A percentile compares a stretch with the other conserved stretches of the same genome.
Evolutionary conservation across 2,113 vertebrate genomes (phyloP).

Genomic region (Isurus oxyrinchus): DNA sequence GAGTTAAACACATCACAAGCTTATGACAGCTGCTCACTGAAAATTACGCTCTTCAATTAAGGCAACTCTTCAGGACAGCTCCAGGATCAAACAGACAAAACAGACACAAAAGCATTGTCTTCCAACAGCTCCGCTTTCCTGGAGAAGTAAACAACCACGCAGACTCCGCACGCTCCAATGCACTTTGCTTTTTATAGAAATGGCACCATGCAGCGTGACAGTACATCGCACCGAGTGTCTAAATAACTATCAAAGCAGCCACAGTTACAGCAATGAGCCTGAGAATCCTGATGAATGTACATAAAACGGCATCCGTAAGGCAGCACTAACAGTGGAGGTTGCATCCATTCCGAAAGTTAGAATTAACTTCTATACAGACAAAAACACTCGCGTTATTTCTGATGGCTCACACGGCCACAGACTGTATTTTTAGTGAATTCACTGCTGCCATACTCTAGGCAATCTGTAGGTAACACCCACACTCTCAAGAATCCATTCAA

Average conservation of each 20-base stretch:
- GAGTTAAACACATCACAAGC: not conserved
- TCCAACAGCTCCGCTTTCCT: not conserved
- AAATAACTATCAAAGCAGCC: not conserved
- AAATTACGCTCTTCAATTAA: not conserved
- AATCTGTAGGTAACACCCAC: not conserved
- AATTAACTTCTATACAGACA: not conserved
- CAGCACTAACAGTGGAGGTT: not conserved
- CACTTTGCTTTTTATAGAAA: not conserved
- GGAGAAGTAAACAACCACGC: not conserved
- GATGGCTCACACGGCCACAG: not conserved
- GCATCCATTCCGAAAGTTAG: not conserved
- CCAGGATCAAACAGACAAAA: not conserved
- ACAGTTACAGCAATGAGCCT: not conserved
- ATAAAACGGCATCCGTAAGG: not conserved
- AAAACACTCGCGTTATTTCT: not conserved
- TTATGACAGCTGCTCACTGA: conserved; percentile 9
- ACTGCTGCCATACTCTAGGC: not conserved
- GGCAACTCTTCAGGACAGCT: not conserved
- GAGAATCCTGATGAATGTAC: not conserved
- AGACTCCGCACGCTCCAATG: not conserved
- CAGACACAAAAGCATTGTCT: not conserved
- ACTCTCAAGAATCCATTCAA: not conserved
- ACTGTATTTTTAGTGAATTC: not conserved
- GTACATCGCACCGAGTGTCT: not conserved
- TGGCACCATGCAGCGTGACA: not conserved